Evolutionary conservation across 2,888 invertebrate genomes (phyloP), one percentile per base, ranked within the genome.

Genomic region (Noctua janthina): DNA sequence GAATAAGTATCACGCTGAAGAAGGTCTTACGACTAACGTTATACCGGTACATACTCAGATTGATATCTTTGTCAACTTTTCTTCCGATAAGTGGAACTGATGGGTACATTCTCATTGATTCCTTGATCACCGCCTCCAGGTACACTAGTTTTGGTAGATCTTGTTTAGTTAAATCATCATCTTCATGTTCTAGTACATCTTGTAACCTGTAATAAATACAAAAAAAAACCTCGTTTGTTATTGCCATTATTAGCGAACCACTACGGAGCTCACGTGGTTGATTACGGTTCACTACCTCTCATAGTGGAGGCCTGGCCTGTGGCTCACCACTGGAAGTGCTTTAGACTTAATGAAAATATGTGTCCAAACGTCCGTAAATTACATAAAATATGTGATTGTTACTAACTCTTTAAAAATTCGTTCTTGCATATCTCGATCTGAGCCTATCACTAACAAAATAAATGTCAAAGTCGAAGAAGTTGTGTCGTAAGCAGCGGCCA

Each of bases 91-190:
- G 0, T 5, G 88, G 84, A 35, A 59, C 56, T 2, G 71, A 7
- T 10, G 88, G 81, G 54, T 87, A 83, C 4, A 89, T 13, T 17
- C 90, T 79, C 43, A 90, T 15, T 2, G 78, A 17, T 29, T 90
- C 90, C 29, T 79, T 86, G 6, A 86, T 66, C 1, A 82, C 85
- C 2, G 85, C 85, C 4, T 86, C 86, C 20, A 85, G 29, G 8
- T 79, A 86, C 20, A 78, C 75, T 0, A 85, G 74, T 20, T 79
- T 82, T n/a, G 66, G 51, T 43, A 87, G 54, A 73, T 87, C 78
- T 1, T 80, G 13, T 80, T 75, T 80, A 8, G 66, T 75, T 7
- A 87, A 17, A 68, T 87, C 79, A 3, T 46, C 70, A 35, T 78
- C 75, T 62, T 82, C 20, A 51, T 74, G 10, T 15, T 51, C 23